A percentile compares a stretch with the other conserved stretches of the same genome.
phyloP scores from a whole-genome alignment of 2,888 invertebrate genomes.

The Furcula furcula region DNA sequence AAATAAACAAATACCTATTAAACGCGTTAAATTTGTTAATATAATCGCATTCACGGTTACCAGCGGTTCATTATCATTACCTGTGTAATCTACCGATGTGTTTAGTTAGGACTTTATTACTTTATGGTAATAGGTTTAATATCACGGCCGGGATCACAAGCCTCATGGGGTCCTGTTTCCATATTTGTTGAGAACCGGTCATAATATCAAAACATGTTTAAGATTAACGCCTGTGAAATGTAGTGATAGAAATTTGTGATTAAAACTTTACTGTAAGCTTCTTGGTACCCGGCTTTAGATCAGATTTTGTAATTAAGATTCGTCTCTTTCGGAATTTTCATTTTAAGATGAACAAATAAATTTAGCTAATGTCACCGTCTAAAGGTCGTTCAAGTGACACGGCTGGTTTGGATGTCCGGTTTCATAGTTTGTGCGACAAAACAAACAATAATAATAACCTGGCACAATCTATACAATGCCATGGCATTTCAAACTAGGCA shows the following conservation, averaged over 20 bases:
- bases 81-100: conserved; percentile 31
- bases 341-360: too few relatives aligned
- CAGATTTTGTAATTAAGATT: conserved; percentile 1
- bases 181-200: conserved; percentile 36
- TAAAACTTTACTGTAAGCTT: background rate
- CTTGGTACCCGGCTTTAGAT: background rate
- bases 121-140: conserved; percentile 56
- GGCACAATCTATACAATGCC: too few relatives aligned
- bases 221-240: conserved; percentile 17
- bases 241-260: conserved; percentile 6
- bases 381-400: too few relatives aligned
- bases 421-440: too few relatives aligned
- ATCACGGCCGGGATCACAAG: conserved; percentile 31
- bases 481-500: too few relatives aligned
- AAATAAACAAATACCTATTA: conserved; percentile 71
- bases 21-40: conserved; percentile 68
- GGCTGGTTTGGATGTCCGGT: too few relatives aligned
- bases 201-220: conserved; percentile 41
- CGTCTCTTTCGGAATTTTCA: too few relatives aligned
- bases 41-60: conserved; percentile 48
- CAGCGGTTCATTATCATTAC: conserved; percentile 52
- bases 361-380: too few relatives aligned
- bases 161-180: conserved; percentile 31
- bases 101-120: conserved; percentile 56
- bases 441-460: too few relatives aligned